Evolutionary conservation across 2,888 invertebrate species (phyloP).

Genomic region (Drosophila mettleri): DNA sequence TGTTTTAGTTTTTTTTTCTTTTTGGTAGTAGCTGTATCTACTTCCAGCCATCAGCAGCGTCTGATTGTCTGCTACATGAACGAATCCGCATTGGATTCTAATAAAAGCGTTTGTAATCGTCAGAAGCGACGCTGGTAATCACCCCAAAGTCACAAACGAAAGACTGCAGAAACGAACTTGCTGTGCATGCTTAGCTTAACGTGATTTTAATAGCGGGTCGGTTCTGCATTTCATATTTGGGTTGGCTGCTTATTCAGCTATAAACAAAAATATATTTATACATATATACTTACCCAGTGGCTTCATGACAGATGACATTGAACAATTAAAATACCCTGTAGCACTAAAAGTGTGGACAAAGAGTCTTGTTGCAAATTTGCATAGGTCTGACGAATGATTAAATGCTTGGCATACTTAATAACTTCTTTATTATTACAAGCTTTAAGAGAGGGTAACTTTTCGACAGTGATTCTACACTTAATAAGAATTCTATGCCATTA

Average conservation of each 20-base stretch:
- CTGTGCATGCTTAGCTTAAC: slow-evolving; percentile 68
- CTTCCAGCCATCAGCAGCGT: slow-evolving; percentile 56
- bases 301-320: slow-evolving; percentile 62
- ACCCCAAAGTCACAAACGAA: slow-evolving; percentile 48
- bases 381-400: background rate
- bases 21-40: slow-evolving; percentile 50
- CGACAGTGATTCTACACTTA: background rate
- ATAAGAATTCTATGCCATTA: slow-evolving; percentile 34
- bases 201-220: slow-evolving; percentile 68
- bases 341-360: slow-evolving; percentile 3
- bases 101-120: slow-evolving; percentile 61
- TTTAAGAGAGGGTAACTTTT: slow-evolving; percentile 2
- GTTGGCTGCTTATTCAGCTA: slow-evolving; percentile 21
- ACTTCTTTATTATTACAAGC: background rate
- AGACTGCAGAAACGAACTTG: slow-evolving; percentile 63
- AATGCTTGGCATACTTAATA: background rate
- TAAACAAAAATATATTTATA: slow-evolving; percentile 13
- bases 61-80: slow-evolving; percentile 51
- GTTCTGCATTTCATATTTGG: slow-evolving; percentile 52
- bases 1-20: slow-evolving; percentile 28
- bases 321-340: slow-evolving; percentile 30
- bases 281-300: slow-evolving; percentile 15
- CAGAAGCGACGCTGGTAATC: slow-evolving; percentile 69
- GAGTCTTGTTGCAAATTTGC: background rate
- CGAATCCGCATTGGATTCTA: slow-evolving; percentile 72